These are phyloP conservation scores for Pollenia amentaria DNA, from an alignment of 2,888 invertebrate genomes.

Conservation along the genomic window DNA sequence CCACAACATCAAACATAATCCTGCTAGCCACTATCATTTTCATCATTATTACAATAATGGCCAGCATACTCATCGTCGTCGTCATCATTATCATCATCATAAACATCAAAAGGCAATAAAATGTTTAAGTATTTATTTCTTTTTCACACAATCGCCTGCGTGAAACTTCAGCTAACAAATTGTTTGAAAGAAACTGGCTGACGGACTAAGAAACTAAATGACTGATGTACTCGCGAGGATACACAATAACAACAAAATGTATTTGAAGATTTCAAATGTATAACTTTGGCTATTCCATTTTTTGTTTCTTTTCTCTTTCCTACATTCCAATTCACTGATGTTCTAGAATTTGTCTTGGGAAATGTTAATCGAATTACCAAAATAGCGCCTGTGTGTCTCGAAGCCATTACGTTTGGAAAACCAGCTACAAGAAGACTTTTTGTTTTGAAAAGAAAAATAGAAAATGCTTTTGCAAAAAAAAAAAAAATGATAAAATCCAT, in stretches of 20 bases:
- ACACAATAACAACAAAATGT: neutral
- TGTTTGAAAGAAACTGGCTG: conserved; percentile 27
- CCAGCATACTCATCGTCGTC: conserved; percentile 1
- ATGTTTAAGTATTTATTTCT: conserved; percentile 27
- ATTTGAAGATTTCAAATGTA: neutral
- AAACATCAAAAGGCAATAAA: conserved; percentile 43
- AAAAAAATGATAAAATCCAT: neutral
- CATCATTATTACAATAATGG: conserved; percentile 18
- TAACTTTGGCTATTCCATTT: neutral
- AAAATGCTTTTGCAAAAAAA: neutral
- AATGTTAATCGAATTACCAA: conserved; percentile 56
- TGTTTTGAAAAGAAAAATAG: neutral
- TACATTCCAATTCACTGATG: neutral
- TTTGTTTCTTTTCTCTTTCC: neutral
- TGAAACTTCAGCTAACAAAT: conserved; percentile 10
- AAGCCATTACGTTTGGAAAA: neutral
- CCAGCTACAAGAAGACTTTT: conserved; percentile 1
- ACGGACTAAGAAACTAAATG: conserved; percentile 13
- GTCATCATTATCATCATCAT: neutral
- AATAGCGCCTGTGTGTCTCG: conserved; percentile 64
- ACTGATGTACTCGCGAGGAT: neutral
- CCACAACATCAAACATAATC: conserved; percentile 2
- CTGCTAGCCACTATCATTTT: conserved; percentile 1
- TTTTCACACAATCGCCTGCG: conserved; percentile 30
- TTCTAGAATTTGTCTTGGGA: neutral